Evolutionary conservation across 1,140 invertebrate species (phyloP).

Genomic region (Pseudomyrmex pallidus): DNA sequence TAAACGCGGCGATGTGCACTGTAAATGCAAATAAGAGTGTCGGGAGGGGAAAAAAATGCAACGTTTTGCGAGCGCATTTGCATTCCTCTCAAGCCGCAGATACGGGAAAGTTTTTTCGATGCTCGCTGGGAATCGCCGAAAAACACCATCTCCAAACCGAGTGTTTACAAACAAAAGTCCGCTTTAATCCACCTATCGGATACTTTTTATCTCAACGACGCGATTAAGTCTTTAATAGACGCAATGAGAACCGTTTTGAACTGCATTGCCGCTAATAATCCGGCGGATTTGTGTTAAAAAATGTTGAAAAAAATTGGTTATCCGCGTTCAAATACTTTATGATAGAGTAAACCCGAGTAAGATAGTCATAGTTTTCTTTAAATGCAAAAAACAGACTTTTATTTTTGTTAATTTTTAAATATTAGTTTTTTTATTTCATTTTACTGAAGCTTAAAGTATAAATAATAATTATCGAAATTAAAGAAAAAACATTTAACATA

Average conservation of each 20-base stretch:
- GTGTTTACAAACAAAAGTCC: background rate
- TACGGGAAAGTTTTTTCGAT: background rate
- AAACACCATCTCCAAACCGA: background rate
- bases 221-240: constrained; percentile 42
- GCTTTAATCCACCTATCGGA: background rate
- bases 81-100: constrained; percentile 23
- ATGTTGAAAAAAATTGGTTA: too few relatives aligned
- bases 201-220: background rate
- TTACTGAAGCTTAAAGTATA: too few relatives aligned
- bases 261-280: constrained; percentile 17
- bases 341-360: background rate
- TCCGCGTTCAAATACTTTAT: too few relatives aligned
- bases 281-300: background rate
- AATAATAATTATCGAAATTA: too few relatives aligned
- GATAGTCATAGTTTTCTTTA: too few relatives aligned
- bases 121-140: background rate
- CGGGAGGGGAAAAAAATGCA: constrained; percentile 7
- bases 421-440: too few relatives aligned
- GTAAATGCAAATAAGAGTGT: constrained; percentile 55
- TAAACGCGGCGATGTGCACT: constrained; percentile 23
- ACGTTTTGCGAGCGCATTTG: constrained; percentile 13
- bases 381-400: too few relatives aligned
- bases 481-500: too few relatives aligned
- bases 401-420: too few relatives aligned
- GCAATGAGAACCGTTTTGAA: background rate